A percentile compares a stretch with the other conserved stretches of the same genome.
Evolutionary conservation across 1,140 invertebrate species (phyloP).

Genomic region (Bacillus rossius): DNA sequence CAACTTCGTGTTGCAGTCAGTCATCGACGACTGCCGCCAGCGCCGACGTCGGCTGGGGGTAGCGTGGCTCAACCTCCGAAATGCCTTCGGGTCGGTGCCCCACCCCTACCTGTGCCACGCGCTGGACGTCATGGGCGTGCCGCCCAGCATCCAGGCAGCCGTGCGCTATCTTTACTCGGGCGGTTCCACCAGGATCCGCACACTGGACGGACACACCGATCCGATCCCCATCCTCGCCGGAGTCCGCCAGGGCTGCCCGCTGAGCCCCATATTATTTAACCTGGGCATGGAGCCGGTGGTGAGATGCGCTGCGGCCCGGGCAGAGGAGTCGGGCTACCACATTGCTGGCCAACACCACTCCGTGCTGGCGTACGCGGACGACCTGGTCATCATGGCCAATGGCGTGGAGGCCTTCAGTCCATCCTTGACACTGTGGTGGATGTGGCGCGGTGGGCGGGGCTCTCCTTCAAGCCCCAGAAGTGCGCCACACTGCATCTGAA

Average conservation of each 20-base stretch:
- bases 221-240: conserved; percentile 30
- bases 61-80: neutral
- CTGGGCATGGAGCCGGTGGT: conserved; percentile 35
- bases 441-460: conserved; percentile 12
- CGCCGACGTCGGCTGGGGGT: conserved; percentile 5
- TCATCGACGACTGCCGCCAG: conserved; percentile 23
- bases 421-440: conserved; percentile 15
- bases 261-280: conserved; percentile 40
- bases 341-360: conserved; percentile 21
- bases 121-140: conserved; percentile 13
- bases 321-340: conserved; percentile 15
- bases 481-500: conserved; percentile 27
- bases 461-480: conserved; percentile 28
- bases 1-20: conserved; percentile 32
- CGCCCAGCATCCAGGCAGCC: conserved; percentile 10
- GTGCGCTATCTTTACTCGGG: conserved; percentile 23
- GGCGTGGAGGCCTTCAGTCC: conserved; percentile 10
- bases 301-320: neutral
- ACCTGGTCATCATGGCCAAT: conserved; percentile 24
- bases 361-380: conserved; percentile 33
- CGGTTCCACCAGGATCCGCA: conserved; percentile 12
- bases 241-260: conserved; percentile 39
- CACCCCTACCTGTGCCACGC: conserved; percentile 24
- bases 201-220: conserved; percentile 21
- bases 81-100: conserved; percentile 7